Conservation (phyloP, 2,113 vertebrate genomes). For the Ictalurus punctatus region DNA sequence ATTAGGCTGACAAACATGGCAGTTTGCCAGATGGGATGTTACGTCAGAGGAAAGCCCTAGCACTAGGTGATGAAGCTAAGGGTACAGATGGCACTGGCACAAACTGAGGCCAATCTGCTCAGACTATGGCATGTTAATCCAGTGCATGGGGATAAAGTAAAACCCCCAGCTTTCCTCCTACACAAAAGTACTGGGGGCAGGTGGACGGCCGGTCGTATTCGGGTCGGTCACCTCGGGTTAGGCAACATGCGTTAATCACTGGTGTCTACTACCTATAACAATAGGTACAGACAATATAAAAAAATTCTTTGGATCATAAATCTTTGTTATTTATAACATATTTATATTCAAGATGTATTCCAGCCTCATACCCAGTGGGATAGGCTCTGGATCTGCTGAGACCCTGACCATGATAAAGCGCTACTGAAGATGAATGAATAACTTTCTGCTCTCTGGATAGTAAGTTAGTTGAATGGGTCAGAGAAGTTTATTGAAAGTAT, state of each 20-base stretch:
- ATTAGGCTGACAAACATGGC: background rate
- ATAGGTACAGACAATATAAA: background rate
- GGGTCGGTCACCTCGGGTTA: background rate
- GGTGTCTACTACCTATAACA: background rate
- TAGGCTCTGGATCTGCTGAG: background rate
- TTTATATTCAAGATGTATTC: background rate
- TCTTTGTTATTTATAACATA: background rate
- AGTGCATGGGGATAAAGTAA: background rate
- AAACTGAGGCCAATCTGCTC: constrained; percentile 34
- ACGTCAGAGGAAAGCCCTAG: constrained; percentile 12
- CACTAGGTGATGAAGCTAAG: background rate
- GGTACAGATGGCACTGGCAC: constrained; percentile 38
- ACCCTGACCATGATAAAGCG: background rate
- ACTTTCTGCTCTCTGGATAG: background rate
- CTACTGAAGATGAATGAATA: background rate
- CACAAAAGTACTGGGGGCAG: background rate
- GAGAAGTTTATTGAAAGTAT: background rate
- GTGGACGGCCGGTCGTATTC: background rate
- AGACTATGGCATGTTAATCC: constrained; percentile 23
- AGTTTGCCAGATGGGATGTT: constrained; percentile 6
- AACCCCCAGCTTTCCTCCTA: background rate
- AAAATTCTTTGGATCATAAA: background rate
- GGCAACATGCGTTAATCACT: background rate
- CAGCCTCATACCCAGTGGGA: background rate
- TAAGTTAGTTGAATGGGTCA: background rate